A percentile compares a stretch with the other conserved stretches of the same genome.
Evolutionary conservation across 1,140 invertebrate genomes (phyloP).

Genomic region (Cepaea nemoralis): DNA sequence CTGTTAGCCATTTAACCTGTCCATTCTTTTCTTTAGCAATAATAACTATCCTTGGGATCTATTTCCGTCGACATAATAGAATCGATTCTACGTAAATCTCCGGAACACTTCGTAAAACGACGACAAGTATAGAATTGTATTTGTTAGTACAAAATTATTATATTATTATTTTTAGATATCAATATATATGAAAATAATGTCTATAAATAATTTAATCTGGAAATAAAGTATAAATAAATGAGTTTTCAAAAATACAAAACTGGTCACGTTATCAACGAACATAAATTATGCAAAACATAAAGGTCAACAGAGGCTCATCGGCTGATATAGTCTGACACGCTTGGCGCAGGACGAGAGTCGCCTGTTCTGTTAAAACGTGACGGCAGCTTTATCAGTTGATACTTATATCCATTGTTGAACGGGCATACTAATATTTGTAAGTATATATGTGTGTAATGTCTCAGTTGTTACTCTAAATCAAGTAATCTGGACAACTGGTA

Average conservation of each 20-base stretch:
- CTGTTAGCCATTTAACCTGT: too few species aligned
- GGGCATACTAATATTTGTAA: not conserved
- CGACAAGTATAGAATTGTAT: not conserved
- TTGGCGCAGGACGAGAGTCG: not conserved
- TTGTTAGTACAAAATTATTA: not conserved
- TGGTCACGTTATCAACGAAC: not conserved
- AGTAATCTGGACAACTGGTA: too few species aligned
- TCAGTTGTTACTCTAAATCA: not conserved
- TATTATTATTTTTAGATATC: not conserved
- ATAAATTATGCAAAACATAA: not conserved
- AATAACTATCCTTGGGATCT: too few species aligned
- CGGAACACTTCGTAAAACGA: not conserved
- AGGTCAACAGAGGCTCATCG: conserved; percentile 1
- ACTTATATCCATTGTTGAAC: not conserved
- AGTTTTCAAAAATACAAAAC: not conserved
- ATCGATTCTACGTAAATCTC: not conserved
- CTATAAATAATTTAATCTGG: too few species aligned
- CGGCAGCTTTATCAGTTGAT: not conserved
- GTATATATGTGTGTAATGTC: not conserved
- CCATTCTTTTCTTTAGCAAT: too few species aligned
- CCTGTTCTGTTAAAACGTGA: not conserved
- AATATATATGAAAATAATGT: too few species aligned
- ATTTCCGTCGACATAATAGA: too few species aligned
- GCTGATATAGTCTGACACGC: not conserved
- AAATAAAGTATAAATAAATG: too few species aligned